Evolutionary conservation across 2,113 vertebrate genomes (phyloP).

Genomic region (Salminus brasiliensis): DNA sequence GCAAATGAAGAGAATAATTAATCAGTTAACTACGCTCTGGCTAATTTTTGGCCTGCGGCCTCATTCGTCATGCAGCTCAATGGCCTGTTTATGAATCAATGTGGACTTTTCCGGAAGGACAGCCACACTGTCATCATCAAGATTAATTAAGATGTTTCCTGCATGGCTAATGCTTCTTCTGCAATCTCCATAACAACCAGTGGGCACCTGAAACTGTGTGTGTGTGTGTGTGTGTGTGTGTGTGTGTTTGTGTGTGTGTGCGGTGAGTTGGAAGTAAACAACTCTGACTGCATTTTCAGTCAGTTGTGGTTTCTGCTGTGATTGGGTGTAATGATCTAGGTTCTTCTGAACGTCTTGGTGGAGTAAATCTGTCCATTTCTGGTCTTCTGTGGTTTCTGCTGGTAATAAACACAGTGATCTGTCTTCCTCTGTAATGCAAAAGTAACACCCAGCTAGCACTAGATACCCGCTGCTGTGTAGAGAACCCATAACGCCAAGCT

Average conservation of each 20-base stretch:
- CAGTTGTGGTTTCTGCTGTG: conserved; percentile 34
- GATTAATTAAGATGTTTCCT: conserved; percentile 77
- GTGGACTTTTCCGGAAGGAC: conserved; percentile 70
- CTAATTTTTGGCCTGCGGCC: conserved; percentile 62
- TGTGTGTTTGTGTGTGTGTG: background rate
- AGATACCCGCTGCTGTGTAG: too few species aligned
- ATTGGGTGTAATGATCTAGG: conserved; percentile 35
- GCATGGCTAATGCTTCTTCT: conserved; percentile 62
- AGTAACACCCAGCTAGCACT: conserved; percentile 4
- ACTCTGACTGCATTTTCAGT: conserved; percentile 13
- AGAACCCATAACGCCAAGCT: too few species aligned
- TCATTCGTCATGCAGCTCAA: conserved; percentile 73
- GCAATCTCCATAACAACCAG: conserved; percentile 61
- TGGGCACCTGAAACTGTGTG: conserved; percentile 38
- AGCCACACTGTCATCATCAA: conserved; percentile 71
- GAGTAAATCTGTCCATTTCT: conserved; percentile 26
- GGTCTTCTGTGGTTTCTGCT: conserved; percentile 28
- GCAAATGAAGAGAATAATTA: conserved; percentile 71
- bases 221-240: background rate
- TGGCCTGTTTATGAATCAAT: conserved; percentile 77
- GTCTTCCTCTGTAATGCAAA: conserved; percentile 18
- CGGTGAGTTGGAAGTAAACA: conserved; percentile 33
- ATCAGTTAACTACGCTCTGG: conserved; percentile 72
- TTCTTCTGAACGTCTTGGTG: background rate
- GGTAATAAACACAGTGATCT: conserved; percentile 24